A percentile compares a stretch with the other conserved stretches of the same genome.
These are phyloP conservation scores for Scaptomyza tumidula DNA, from an alignment of 2,888 invertebrate species.

Conservation along the genomic window DNA sequence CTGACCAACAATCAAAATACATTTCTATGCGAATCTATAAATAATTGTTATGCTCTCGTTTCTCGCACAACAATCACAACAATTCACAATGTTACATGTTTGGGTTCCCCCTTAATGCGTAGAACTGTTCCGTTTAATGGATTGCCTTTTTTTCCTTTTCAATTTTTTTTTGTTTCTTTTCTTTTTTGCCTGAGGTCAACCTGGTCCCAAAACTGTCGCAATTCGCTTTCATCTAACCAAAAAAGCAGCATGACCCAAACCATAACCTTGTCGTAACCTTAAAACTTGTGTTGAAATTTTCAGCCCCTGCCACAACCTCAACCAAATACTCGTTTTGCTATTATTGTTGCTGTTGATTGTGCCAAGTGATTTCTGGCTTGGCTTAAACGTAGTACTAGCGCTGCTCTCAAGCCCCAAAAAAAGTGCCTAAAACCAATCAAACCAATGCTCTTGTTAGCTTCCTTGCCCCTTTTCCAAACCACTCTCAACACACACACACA, in stretches of 20 bases:
- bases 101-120: constrained; percentile 11
- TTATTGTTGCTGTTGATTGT: constrained; percentile 47
- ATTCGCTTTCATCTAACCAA: constrained; percentile 55
- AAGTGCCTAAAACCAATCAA: constrained; percentile 71
- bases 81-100: constrained; percentile 19
- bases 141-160: constrained; percentile 54
- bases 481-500: neutral
- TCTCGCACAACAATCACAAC: constrained; percentile 34
- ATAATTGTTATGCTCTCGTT: constrained; percentile 45
- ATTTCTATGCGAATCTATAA: constrained; percentile 43
- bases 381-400: constrained; percentile 45
- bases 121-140: constrained; percentile 61
- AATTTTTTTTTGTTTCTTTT: neutral
- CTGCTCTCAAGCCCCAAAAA: neutral
- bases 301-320: neutral
- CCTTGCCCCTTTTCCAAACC: neutral
- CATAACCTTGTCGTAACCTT: constrained; percentile 20
- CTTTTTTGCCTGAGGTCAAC: constrained; percentile 57
- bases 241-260: constrained; percentile 12
- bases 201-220: constrained; percentile 57
- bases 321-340: neutral
- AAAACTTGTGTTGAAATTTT: constrained; percentile 29
- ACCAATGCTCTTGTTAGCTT: constrained; percentile 54
- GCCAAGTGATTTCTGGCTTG: constrained; percentile 71
- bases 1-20: constrained; percentile 20